These are phyloP conservation scores for Etheostoma cragini DNA, from an alignment of 2,113 vertebrate genomes.

Conservation along the genomic window DNA sequence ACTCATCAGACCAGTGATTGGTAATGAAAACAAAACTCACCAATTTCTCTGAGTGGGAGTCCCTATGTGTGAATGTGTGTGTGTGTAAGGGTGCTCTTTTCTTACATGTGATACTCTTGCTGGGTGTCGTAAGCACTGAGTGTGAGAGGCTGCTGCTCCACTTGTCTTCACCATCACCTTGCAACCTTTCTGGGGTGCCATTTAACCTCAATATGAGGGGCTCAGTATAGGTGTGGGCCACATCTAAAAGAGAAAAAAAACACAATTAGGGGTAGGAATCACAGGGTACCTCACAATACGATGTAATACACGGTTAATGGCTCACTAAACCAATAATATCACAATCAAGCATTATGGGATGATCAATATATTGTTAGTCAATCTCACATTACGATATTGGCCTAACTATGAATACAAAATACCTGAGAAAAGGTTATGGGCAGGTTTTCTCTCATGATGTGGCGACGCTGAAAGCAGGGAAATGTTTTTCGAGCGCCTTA, in stretches of 20 bases:
- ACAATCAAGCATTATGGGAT: too few relatives aligned
- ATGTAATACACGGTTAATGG: too few relatives aligned
- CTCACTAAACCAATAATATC: too few relatives aligned
- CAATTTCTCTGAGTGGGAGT: slow-evolving; percentile 15
- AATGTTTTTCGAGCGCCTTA: too few relatives aligned
- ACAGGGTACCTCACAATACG: too few relatives aligned
- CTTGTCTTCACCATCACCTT: slow-evolving; percentile 56
- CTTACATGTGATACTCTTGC: slow-evolving; percentile 83
- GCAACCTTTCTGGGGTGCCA: slow-evolving; percentile 60
- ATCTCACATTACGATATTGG: too few relatives aligned
- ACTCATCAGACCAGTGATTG: slow-evolving; percentile 69
- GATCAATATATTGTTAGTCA: too few relatives aligned
- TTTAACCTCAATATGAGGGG: slow-evolving; percentile 77
- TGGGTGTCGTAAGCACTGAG: slow-evolving; percentile 60
- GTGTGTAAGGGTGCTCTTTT: slow-evolving; percentile 42
- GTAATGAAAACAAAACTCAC: slow-evolving; percentile 76
- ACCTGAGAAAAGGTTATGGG: too few relatives aligned
- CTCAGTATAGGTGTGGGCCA: slow-evolving; percentile 73
- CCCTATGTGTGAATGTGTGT: slow-evolving; percentile 20
- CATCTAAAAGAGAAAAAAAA: slow-evolving; percentile 66
- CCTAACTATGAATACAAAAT: too few relatives aligned
- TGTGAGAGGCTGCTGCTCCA: slow-evolving; percentile 69
- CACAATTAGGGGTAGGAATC: background rate
- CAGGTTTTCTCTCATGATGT: too few relatives aligned
- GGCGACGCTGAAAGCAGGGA: too few relatives aligned